These are phyloP conservation scores for Cataglyphis albicans DNA, from an alignment of 2,888 invertebrate species.

Conservation along the genomic window DNA sequence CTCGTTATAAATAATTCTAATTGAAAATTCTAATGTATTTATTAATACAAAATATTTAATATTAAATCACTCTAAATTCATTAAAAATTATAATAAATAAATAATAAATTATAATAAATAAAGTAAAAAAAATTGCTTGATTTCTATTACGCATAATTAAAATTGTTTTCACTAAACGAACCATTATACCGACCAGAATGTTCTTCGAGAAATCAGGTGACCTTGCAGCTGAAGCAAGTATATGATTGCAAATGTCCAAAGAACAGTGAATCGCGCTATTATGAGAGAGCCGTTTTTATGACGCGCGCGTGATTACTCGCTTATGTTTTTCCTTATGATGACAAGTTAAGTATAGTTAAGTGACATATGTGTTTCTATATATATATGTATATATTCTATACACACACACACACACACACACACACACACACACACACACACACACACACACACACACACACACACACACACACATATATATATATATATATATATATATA, in stretches of 20 bases:
- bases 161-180: neutral
- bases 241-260: neutral
- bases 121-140: neutral
- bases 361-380: conserved; percentile 67
- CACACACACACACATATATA: neutral
- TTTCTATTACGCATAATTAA: neutral
- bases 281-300: conserved; percentile 34
- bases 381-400: neutral
- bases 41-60: neutral
- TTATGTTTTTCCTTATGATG: conserved; percentile 20
- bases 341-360: conserved; percentile 75
- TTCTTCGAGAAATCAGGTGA: neutral
- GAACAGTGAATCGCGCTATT: conserved; percentile 32
- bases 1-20: neutral
- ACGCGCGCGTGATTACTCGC: conserved; percentile 37
- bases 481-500: neutral
- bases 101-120: neutral
- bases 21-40: neutral
- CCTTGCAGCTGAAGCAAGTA: neutral
- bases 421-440: neutral
- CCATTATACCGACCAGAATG: neutral
- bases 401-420: neutral
- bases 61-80: neutral
- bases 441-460: neutral
- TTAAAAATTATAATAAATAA: neutral